A percentile compares a stretch with the other conserved stretches of the same genome.
Evolutionary conservation across 1,140 invertebrate genomes (phyloP).

Genomic region (Lepidurus packardi): DNA sequence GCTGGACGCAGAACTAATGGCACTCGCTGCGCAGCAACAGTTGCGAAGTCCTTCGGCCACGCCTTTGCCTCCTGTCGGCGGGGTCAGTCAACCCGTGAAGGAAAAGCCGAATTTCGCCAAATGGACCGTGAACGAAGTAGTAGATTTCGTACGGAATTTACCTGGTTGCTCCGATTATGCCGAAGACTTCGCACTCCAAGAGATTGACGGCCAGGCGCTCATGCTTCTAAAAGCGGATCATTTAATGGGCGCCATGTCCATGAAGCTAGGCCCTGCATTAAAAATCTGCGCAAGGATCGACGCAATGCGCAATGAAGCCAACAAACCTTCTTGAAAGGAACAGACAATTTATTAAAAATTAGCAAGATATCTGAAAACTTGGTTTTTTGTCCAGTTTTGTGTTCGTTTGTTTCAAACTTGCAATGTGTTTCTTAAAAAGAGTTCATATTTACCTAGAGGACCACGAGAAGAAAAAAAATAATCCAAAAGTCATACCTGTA

Average conservation of each 20-base stretch:
- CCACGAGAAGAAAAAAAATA: not conserved
- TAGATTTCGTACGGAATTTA: slow-evolving; percentile 76
- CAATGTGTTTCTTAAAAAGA: not conserved
- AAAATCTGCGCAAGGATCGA: slow-evolving; percentile 88
- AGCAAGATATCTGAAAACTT: not conserved
- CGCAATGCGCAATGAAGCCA: slow-evolving; percentile 59
- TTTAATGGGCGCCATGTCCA: slow-evolving; percentile 86
- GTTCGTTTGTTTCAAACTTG: not conserved
- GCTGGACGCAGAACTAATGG: slow-evolving; percentile 41
- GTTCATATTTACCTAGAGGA: not conserved
- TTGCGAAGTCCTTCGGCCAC: slow-evolving; percentile 37
- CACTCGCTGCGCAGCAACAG: slow-evolving; percentile 35
- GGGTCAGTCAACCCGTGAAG: slow-evolving; percentile 37
- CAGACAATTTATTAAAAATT: no score
- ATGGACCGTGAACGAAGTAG: slow-evolving; percentile 62
- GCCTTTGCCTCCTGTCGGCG: slow-evolving; percentile 36
- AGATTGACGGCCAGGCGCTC: slow-evolving; percentile 91
- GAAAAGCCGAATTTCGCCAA: slow-evolving; percentile 63
- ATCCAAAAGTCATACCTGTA: not conserved
- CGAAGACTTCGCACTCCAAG: slow-evolving; percentile 89
- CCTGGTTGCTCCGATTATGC: slow-evolving; percentile 87
- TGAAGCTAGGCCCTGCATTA: slow-evolving; percentile 88
- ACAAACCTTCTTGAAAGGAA: slow-evolving; percentile 31
- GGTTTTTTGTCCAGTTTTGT: not conserved
- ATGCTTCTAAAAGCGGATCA: slow-evolving; percentile 92